phyloP scores from a whole-genome alignment of 2,797 vertebrate species.

The Lutjanus argentimaculatus region DNA sequence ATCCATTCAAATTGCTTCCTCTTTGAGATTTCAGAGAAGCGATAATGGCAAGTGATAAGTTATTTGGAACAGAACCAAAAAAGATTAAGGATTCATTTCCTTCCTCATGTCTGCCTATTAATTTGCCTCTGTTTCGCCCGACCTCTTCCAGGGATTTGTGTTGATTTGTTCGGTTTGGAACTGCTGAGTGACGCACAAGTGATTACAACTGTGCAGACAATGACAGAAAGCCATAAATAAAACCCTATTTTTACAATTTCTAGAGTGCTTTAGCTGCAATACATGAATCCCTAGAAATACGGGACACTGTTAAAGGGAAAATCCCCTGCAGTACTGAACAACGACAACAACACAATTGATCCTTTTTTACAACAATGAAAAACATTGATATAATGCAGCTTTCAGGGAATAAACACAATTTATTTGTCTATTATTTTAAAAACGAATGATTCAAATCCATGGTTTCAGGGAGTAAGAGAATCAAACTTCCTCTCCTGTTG shows the following conservation, averaged over 20 bases:
- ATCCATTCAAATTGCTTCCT: constrained; percentile 87
- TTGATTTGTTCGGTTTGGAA: constrained; percentile 62
- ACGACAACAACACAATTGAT: not conserved
- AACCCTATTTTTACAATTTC: constrained; percentile 44
- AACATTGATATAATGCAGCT: not conserved
- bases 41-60: constrained; percentile 82
- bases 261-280: constrained; percentile 18
- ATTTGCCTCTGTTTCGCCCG: constrained; percentile 63
- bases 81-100: constrained; percentile 81
- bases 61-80: constrained; percentile 75
- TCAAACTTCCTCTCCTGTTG: constrained; percentile 23
- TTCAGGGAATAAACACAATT: constrained; percentile 1
- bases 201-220: constrained; percentile 63
- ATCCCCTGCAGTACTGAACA: constrained; percentile 18
- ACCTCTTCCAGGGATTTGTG: constrained; percentile 71
- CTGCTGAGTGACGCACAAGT: constrained; percentile 46
- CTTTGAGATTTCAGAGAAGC: constrained; percentile 75
- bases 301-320: not conserved
- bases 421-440: not conserved
- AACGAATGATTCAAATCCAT: not conserved
- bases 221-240: constrained; percentile 44
- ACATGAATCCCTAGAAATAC: constrained; percentile 21
- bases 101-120: constrained; percentile 73
- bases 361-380: not conserved
- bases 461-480: not conserved